Conservation (phyloP, 1,140 invertebrate genomes). For the Drosophila varians region DNA sequence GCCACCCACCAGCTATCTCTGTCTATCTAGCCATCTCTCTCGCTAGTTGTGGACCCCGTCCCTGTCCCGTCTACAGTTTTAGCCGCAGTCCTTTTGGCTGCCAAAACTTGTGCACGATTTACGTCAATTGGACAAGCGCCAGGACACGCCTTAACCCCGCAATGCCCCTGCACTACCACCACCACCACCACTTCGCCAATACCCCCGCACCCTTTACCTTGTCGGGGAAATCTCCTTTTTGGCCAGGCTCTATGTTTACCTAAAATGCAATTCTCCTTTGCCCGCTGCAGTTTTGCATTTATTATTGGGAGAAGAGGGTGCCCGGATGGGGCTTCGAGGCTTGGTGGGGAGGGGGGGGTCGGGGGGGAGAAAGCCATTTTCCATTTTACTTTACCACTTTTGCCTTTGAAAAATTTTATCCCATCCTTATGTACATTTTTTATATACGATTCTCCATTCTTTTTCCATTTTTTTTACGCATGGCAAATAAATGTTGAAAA, state of each 20-base stretch:
- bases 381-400: constrained; percentile 51
- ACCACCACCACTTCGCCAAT: too few species aligned
- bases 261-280: constrained; percentile 66
- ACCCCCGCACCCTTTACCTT: background rate
- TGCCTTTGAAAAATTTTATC: constrained; percentile 22
- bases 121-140: constrained; percentile 73
- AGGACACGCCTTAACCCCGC: constrained; percentile 52
- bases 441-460: constrained; percentile 8
- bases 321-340: too few species aligned
- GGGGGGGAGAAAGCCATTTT: constrained; percentile 39
- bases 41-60: too few species aligned
- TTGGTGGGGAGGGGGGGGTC: background rate
- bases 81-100: constrained; percentile 71
- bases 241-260: constrained; percentile 59
- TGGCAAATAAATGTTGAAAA: constrained; percentile 79
- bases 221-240: constrained; percentile 15
- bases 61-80: constrained; percentile 34
- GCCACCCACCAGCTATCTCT: too few species aligned
- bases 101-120: constrained; percentile 76
- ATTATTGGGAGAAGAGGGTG: constrained; percentile 66
- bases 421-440: background rate
- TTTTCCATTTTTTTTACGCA: constrained; percentile 66
- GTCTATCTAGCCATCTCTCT: background rate
- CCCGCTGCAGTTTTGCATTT: constrained; percentile 65
- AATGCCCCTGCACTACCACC: too few species aligned